Evolutionary conservation across 2,888 invertebrate species (phyloP).

Genomic region (Acrobeloides nanus): DNA sequence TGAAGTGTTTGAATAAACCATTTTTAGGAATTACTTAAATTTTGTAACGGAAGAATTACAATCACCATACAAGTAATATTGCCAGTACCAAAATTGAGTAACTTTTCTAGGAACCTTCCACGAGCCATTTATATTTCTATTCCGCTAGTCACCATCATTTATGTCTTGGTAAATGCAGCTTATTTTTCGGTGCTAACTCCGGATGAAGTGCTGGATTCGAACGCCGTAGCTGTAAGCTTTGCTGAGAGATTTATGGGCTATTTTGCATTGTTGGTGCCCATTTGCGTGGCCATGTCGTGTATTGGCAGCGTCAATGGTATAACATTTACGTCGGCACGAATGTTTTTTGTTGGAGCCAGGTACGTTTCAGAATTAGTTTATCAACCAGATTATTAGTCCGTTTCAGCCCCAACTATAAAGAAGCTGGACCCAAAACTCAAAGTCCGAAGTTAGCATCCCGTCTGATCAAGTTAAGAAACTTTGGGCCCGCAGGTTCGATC

Average conservation of each 20-base stretch:
- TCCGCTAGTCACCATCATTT: constrained; percentile 79
- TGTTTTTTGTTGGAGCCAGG: constrained; percentile 59
- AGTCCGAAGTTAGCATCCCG: too few species aligned
- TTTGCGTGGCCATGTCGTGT: constrained; percentile 89
- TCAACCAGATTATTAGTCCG: too few species aligned
- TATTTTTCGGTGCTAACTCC: constrained; percentile 80
- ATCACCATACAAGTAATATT: constrained; percentile 78
- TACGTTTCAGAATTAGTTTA: too few species aligned
- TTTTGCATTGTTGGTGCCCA: constrained; percentile 82
- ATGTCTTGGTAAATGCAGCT: constrained; percentile 80
- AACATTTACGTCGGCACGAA: constrained; percentile 78
- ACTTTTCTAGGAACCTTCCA: too few species aligned
- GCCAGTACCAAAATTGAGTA: too few species aligned
- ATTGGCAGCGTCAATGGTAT: constrained; percentile 90
- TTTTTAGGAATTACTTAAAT: constrained; percentile 73
- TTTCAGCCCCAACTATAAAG: too few species aligned
- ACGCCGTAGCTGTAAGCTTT: constrained; percentile 84
- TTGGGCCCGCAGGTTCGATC: too few species aligned
- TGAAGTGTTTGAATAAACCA: neutral
- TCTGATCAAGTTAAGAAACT: too few species aligned
- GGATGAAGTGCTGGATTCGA: constrained; percentile 66
- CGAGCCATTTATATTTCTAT: constrained; percentile 87
- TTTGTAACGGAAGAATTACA: constrained; percentile 88
- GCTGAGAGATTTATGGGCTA: constrained; percentile 76
- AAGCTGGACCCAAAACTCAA: too few species aligned